Conservation (phyloP, 2,888 invertebrate species). For the Hyposoter didymator region DNA sequence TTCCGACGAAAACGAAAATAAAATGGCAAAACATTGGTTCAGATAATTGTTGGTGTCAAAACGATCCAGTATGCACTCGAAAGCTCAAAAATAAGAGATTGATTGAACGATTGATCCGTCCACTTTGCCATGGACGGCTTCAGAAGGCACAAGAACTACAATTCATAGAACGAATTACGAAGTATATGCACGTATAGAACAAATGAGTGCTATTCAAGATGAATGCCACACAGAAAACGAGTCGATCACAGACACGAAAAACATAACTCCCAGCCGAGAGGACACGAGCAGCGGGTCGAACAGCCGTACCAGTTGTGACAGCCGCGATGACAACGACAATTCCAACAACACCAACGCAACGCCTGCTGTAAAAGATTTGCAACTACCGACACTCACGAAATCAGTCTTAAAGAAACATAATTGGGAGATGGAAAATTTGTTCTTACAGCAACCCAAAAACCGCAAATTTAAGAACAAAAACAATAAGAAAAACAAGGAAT, state of each 20-base stretch:
- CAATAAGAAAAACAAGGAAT: slow-evolving; percentile 85
- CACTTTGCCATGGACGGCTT: too few relatives aligned
- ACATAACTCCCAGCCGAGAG: slow-evolving; percentile 86
- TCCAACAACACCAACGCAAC: slow-evolving; percentile 79
- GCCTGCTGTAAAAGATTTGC: slow-evolving; percentile 81
- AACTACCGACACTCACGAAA: slow-evolving; percentile 87
- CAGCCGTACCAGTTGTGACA: slow-evolving; percentile 85
- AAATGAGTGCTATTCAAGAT: neutral
- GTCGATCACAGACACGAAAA: slow-evolving; percentile 81
- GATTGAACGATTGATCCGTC: too few relatives aligned
- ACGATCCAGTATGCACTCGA: too few relatives aligned
- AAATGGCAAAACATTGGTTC: too few relatives aligned
- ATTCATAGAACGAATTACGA: too few relatives aligned
- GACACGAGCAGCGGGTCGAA: slow-evolving; percentile 87
- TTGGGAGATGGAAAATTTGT: slow-evolving; percentile 92
- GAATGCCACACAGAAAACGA: neutral
- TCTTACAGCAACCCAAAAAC: slow-evolving; percentile 90
- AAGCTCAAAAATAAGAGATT: too few relatives aligned
- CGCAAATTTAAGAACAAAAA: slow-evolving; percentile 85
- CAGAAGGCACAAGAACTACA: too few relatives aligned
- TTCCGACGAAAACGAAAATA: too few relatives aligned
- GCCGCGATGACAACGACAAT: slow-evolving; percentile 84
- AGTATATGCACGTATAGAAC: too few relatives aligned
- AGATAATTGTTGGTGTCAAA: too few relatives aligned
- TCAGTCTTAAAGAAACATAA: slow-evolving; percentile 89